These are phyloP conservation scores for Teleopsis dalmanni DNA, from an alignment of 1,140 invertebrate genomes.

Conservation along the genomic window DNA sequence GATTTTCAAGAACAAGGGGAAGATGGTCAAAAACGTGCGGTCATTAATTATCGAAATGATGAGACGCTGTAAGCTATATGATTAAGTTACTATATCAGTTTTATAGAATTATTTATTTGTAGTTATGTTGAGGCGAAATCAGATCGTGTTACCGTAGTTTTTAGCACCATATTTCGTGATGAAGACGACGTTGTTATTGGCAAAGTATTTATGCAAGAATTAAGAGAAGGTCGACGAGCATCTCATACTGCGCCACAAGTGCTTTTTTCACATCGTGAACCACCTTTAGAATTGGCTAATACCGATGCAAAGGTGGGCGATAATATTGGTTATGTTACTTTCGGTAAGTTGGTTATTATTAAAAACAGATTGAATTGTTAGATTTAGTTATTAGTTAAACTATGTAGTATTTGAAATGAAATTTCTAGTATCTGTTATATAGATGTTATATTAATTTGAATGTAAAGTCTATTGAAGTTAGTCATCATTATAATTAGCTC, in stretches of 20 bases:
- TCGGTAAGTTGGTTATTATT: conserved; percentile 77
- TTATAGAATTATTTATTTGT: conserved; percentile 18
- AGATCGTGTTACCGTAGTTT: conserved; percentile 97
- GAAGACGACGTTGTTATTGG: conserved; percentile 98
- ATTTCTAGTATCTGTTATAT: too few relatives aligned
- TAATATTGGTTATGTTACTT: conserved; percentile 99
- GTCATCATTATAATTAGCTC: too few relatives aligned
- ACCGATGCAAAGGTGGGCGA: conserved; percentile 90
- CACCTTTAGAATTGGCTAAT: conserved; percentile 88
- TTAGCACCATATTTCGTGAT: conserved; percentile 97
- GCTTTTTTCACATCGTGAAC: conserved; percentile 90
- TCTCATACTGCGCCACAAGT: conserved; percentile 91
- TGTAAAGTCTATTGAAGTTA: too few relatives aligned
- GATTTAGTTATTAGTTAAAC: too few relatives aligned
- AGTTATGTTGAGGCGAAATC: conserved; percentile 95
- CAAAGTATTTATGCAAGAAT: conserved; percentile 98
- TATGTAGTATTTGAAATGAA: too few relatives aligned
- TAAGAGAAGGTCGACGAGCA: conserved; percentile 94
- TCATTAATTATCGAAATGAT: conserved; percentile 98
- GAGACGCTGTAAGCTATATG: conserved; percentile 88
- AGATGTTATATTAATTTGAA: too few relatives aligned
- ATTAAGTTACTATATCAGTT: not conserved
- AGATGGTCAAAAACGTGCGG: conserved; percentile 85
- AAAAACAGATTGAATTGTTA: too few relatives aligned
- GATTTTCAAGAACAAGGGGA: conserved; percentile 91